Percentiles rank a stretch among this genome's conserved stretches.
phyloP scores from a whole-genome alignment of 1,140 invertebrate genomes.

The Psix sp. region DNA sequence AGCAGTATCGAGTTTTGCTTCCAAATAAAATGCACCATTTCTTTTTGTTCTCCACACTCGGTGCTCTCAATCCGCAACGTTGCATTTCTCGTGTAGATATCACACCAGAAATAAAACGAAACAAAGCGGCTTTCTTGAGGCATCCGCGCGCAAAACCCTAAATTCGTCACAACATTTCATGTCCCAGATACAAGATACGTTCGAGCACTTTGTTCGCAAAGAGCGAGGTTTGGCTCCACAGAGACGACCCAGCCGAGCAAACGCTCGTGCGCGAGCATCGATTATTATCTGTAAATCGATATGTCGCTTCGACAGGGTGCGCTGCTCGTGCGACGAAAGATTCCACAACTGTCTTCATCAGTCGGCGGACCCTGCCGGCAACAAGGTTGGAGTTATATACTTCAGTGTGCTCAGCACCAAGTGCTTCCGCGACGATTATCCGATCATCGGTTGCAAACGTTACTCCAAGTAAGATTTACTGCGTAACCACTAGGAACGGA shows the following conservation, averaged over 20 bases:
- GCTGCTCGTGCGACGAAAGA: constrained; percentile 82
- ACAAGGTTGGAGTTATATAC: constrained; percentile 81
- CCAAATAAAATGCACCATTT: too few species aligned
- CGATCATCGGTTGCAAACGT: constrained; percentile 79
- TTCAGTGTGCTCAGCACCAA: constrained; percentile 81
- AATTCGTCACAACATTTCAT: too few species aligned
- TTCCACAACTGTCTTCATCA: constrained; percentile 82
- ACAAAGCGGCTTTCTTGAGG: too few species aligned
- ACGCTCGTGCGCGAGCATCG: background rate
- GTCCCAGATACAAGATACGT: too few species aligned
- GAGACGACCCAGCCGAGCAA: too few species aligned
- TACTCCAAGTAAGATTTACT: constrained; percentile 60
- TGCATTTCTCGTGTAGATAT: too few species aligned
- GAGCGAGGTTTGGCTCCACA: too few species aligned
- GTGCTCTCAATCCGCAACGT: background rate
- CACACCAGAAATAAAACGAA: too few species aligned
- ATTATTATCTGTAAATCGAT: constrained; percentile 6
- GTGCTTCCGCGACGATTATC: constrained; percentile 83
- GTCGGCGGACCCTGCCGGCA: constrained; percentile 74
- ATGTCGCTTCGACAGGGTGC: constrained; percentile 72
- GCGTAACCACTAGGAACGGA: constrained; percentile 35
- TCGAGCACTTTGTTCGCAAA: too few species aligned
- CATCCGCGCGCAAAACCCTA: too few species aligned
- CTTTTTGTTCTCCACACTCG: too few species aligned
- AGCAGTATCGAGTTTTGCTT: constrained; percentile 7